A percentile compares a stretch with the other conserved stretches of the same genome.
Conservation (phyloP, 2,797 vertebrate species). For the Melanotaenia trifasciata region DNA sequence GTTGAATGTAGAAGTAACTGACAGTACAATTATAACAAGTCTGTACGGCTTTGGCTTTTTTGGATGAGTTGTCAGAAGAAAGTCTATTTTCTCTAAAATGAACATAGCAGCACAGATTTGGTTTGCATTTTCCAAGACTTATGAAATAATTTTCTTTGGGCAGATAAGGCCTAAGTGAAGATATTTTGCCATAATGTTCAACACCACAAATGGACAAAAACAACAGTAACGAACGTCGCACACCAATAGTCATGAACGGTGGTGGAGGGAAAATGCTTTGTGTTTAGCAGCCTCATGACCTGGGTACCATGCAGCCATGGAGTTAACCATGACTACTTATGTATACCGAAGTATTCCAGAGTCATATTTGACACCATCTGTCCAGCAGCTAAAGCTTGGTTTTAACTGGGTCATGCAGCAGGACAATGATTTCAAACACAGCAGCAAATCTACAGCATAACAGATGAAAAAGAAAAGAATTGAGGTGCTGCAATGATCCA, state of each 20-base stretch:
- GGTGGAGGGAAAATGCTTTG: background rate
- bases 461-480: background rate
- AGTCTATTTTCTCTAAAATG: background rate
- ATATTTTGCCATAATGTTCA: background rate
- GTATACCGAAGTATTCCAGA: background rate
- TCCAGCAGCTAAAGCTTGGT: background rate
- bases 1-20: background rate
- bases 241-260: no score
- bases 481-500: background rate
- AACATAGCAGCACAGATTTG: background rate
- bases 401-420: background rate
- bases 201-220: no score
- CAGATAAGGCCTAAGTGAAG: background rate
- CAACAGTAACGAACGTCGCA: no score
- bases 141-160: no score
- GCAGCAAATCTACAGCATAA: background rate
- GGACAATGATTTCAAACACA: background rate
- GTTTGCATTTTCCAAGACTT: no score
- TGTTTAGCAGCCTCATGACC: background rate
- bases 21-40: background rate
- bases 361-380: background rate
- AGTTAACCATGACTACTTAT: background rate
- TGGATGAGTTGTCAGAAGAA: background rate
- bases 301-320: background rate
- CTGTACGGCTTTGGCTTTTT: background rate